Percentiles rank a stretch among this genome's conserved stretches.
phyloP scores from a whole-genome alignment of 2,113 vertebrate species.

The Verasper variegatus region DNA sequence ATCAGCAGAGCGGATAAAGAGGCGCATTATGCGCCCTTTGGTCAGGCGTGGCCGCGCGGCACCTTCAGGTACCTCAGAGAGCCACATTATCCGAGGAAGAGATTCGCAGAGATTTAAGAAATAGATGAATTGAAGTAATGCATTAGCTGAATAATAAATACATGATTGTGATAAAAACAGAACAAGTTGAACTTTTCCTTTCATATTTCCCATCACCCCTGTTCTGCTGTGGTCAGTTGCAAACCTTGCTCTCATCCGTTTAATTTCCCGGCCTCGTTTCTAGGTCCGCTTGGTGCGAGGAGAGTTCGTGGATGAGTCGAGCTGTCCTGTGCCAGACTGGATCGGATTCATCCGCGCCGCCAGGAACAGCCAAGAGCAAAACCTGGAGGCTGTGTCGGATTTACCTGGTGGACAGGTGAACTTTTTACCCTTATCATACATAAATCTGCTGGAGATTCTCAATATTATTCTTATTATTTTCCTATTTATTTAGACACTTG shows the following conservation, averaged over 20 bases:
- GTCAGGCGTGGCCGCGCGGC: slow-evolving; percentile 33
- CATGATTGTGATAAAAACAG: accelerated
- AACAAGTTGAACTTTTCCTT: not conserved
- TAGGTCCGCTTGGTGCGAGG: slow-evolving; percentile 93
- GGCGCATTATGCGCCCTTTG: slow-evolving; percentile 68
- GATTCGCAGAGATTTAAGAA: not conserved
- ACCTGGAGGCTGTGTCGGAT: slow-evolving; percentile 94
- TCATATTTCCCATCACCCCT: not conserved
- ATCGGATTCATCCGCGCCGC: slow-evolving; percentile 96
- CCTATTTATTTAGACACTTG: not conserved
- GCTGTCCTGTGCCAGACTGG: slow-evolving; percentile 92
- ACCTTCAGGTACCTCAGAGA: slow-evolving; percentile 42
- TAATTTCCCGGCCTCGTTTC: not conserved
- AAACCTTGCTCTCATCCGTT: not conserved
- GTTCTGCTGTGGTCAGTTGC: too few species aligned
- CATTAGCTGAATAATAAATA: accelerated
- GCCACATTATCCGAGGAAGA: not conserved
- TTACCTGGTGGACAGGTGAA: slow-evolving; percentile 96
- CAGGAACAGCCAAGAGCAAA: slow-evolving; percentile 94
- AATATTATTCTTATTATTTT: not conserved
- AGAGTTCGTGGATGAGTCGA: slow-evolving; percentile 94
- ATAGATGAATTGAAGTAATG: not conserved
- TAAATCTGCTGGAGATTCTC: not conserved
- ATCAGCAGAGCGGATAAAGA: slow-evolving; percentile 81
- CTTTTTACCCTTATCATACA: not conserved